Evolutionary conservation across 1,140 invertebrate genomes (phyloP).

Genomic region (Bombus sylvicola): DNA sequence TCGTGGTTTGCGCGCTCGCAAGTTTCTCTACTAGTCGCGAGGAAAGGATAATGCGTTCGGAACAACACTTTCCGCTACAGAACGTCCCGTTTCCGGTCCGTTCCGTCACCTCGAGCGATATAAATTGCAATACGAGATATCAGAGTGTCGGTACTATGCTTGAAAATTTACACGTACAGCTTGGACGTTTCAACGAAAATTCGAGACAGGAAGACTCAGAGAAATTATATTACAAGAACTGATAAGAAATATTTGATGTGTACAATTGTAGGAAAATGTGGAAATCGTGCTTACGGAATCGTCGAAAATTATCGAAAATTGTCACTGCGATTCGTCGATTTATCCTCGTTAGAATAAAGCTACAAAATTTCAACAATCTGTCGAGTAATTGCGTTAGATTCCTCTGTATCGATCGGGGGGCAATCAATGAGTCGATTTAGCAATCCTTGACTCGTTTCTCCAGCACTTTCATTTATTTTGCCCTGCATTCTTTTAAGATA

Average conservation of each 20-base stretch:
- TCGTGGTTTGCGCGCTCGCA: neutral
- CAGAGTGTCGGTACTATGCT: neutral
- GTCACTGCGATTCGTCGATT: neutral
- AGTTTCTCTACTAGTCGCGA: neutral
- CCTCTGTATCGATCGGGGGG: neutral
- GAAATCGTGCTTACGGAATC: neutral
- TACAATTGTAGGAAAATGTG: neutral
- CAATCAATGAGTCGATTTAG: slow-evolving; percentile 12
- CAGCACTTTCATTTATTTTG: neutral
- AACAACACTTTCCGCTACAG: neutral
- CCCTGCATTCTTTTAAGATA: neutral
- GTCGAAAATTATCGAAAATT: neutral
- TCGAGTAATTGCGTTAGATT: slow-evolving; percentile 16
- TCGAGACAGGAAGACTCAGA: neutral
- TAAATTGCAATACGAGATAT: slow-evolving; percentile 9
- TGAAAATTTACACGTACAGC: neutral
- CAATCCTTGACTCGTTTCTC: neutral
- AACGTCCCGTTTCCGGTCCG: slow-evolving; percentile 2
- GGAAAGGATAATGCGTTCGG: neutral
- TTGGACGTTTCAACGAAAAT: neutral
- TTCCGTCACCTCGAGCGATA: slow-evolving; percentile 2
- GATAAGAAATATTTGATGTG: neutral
- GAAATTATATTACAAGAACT: neutral
- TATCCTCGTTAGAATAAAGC: too few relatives aligned
- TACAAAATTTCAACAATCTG: neutral